A percentile compares a stretch with the other conserved stretches of the same genome.
Conservation (phyloP, 2,797 vertebrate genomes). For the Acrossocheilus wenchowensis region DNA sequence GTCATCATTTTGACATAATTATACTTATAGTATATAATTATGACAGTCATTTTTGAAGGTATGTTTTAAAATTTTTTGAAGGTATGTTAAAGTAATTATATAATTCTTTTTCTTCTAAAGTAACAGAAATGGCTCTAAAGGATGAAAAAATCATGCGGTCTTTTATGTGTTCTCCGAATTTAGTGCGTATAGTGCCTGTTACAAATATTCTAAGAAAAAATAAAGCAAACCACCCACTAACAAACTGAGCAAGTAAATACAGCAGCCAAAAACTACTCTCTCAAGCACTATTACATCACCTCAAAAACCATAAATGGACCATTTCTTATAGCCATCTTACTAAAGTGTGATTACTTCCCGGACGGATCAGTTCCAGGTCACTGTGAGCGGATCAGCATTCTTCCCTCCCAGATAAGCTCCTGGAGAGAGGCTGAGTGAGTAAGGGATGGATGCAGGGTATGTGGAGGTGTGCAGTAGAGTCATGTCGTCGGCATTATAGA, state of each 20-base stretch:
- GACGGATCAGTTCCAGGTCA: conserved; percentile 56
- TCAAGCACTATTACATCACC: neutral
- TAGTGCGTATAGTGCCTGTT: neutral
- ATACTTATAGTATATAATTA: neutral
- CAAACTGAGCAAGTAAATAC: neutral
- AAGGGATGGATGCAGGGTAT: conserved; percentile 46
- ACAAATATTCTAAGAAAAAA: neutral
- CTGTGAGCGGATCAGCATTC: conserved; percentile 56
- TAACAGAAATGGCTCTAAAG: neutral
- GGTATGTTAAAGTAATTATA: neutral
- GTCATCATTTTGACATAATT: neutral
- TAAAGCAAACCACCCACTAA: neutral
- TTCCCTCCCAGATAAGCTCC: conserved; percentile 54
- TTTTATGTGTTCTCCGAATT: neutral
- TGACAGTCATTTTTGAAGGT: neutral
- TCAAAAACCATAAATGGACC: neutral
- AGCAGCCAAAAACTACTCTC: neutral
- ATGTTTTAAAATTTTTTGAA: neutral
- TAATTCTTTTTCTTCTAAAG: neutral
- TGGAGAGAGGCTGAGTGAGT: conserved; percentile 58
- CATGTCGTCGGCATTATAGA: conserved; percentile 63
- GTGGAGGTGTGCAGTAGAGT: conserved; percentile 49
- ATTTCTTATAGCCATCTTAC: neutral
- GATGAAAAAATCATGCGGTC: neutral
- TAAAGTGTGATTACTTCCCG: neutral